Base-by-base conservation (phyloP, 1,140 invertebrate species). In the Trinorchestia longiramus region DNA sequence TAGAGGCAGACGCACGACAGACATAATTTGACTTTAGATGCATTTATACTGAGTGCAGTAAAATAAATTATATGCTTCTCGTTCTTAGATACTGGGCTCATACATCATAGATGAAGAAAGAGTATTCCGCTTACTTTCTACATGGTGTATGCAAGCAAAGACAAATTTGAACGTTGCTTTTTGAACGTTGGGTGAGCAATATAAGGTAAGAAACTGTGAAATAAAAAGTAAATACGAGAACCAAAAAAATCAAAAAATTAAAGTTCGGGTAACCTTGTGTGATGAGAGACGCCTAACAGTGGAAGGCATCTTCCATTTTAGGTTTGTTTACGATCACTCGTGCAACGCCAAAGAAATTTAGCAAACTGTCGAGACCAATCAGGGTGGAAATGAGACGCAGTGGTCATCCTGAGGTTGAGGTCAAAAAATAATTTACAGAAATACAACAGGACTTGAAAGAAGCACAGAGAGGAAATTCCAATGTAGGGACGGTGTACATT, bases 321-420 rank as follows among this genome's bases (percentile, higher is more conserved):
- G 88, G 88, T 90, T 90, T 42, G 88, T 42, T 90, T 41, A 41
- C 41, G 88, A 90, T 90, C 88, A 90, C 88, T 43, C 36, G n/a
- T 90, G 28, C 36, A 4, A 90, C 36, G 41, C 88, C 43, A 36
- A 41, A 90, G 88, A 90, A 77, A 90, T 90, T 90, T 41, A 90
- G 88, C 43, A 41, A 36, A 41, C 88, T 90, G 88, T 90, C 88
- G 43, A 28, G 88, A 43, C 88, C 88, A 90, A 90, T 90, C 88
- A 90, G 43, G 88, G 88, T 40, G 43, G 43, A 90, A 77, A 77
- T 77, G 62, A 77, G 62, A 77, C 62, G 28, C 62, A 77, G 28
- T 23, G 62, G 15, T 77, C 62, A 77, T 11, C 62, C 62, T 28
- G 62, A 77, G 62, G 11, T 77, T 36, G 62, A 77, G 62, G 62